Base-by-base conservation (phyloP, 2,113 vertebrate genomes). In the Scomber colias region DNA sequence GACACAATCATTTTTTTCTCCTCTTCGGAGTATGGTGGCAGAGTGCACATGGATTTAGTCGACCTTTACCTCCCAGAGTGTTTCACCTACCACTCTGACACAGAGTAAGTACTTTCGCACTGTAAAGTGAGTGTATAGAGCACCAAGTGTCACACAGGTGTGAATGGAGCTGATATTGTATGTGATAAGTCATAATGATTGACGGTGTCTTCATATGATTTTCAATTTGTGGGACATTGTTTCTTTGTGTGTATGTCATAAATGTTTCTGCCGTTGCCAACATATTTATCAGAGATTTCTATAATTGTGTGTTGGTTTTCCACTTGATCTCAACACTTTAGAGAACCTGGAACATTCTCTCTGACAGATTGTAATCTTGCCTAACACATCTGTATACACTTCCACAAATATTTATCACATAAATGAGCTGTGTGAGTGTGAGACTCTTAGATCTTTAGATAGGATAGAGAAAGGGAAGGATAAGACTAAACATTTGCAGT, bases 41-140 rank as follows among this genome's bases (percentile, higher is more conserved):
- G 66, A 83, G 75, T 74, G 71, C 92, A 78, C 83, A 94, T 94
- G 93, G 93, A 94, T 93, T 87, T 94, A 91, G 91, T 94, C 45
- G 92, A 92, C 86, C 89, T 94, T 62, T 93, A 94, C 85, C 93
- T 94, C 74, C 93, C 92, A 11, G 92, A 93, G 92, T 94, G 92
- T 53, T 94, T 94, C 88, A 92, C 89, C 80, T 94, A 90, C 81
- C 90, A 92, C 92, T 88, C 89, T 82, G 91, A 91, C 84, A 67
- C 87, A 50, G 90, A 92, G 93, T 94, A 89, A 94, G 93, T 94
- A 87, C 78, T 27, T 75, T 64, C 46, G 54, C 56, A 27, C 27
- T 54, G 9, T 17, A 54, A 2, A 51, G 11, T n/a, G 49, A 71
- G 60, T 27, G 31, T 8, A 50, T 17, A 17, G 19, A 48, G 72